These are phyloP conservation scores for Lissocephala sabroskyi DNA, from an alignment of 2,888 invertebrate genomes.

Conservation along the genomic window DNA sequence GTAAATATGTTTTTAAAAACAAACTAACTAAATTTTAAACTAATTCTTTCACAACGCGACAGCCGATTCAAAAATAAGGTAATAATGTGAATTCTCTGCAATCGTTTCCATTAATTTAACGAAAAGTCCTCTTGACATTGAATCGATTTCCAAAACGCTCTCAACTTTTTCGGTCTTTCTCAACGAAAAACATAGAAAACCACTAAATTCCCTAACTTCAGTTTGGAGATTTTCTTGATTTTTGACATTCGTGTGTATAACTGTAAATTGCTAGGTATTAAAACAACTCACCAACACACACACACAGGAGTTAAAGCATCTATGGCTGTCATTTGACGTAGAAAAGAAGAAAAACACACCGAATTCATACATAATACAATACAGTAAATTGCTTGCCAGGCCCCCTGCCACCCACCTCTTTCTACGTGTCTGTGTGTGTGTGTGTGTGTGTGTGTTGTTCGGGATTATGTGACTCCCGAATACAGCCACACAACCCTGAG, in stretches of 20 bases:
- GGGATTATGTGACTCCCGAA: slow-evolving; percentile 45
- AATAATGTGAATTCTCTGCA: too few species aligned
- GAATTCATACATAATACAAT: slow-evolving; percentile 25
- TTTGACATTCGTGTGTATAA: slow-evolving; percentile 61
- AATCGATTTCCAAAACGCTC: too few species aligned
- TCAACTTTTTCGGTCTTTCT: too few species aligned
- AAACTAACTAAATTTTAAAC: slow-evolving; percentile 40
- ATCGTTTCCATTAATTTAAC: too few species aligned
- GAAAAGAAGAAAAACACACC: neutral
- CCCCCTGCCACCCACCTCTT: too few species aligned
- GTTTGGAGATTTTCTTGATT: too few species aligned
- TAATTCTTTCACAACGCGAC: slow-evolving; percentile 35
- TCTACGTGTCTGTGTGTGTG: slow-evolving; percentile 8
- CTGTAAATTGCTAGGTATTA: slow-evolving; percentile 51
- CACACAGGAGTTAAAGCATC: too few species aligned
- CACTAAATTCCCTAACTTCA: too few species aligned
- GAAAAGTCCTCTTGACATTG: slow-evolving; percentile 19
- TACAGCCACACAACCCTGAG: slow-evolving; percentile 2
- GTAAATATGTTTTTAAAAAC: slow-evolving; percentile 20
- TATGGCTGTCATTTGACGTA: slow-evolving; percentile 1
- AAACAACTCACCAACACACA: slow-evolving; percentile 23
- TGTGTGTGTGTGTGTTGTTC: slow-evolving; percentile 18
- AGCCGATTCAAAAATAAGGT: slow-evolving; percentile 41
- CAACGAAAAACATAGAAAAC: too few species aligned
- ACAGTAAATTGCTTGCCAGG: slow-evolving; percentile 23